Evolutionary conservation across 2,888 invertebrate genomes (phyloP).

Genomic region (Napeogenes sylphis): DNA sequence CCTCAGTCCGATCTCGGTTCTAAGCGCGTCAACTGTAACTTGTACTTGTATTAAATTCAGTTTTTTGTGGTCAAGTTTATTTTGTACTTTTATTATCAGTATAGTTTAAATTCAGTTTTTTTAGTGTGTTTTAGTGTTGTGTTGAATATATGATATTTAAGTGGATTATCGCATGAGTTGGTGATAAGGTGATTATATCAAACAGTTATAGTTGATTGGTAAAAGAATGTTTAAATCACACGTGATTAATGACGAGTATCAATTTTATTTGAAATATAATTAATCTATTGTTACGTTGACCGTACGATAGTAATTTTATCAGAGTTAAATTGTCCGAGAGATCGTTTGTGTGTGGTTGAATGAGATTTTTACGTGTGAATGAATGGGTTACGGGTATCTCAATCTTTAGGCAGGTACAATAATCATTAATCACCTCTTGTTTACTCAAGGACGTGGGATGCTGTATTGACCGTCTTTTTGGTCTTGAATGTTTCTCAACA

Average conservation of each 20-base stretch:
- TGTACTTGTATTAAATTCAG: slow-evolving; percentile 13
- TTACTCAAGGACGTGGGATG: slow-evolving; percentile 53
- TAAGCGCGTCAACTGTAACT: slow-evolving; percentile 25
- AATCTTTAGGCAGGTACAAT: slow-evolving; percentile 48
- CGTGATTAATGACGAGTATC: too few species aligned
- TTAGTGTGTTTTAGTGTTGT: slow-evolving; percentile 10
- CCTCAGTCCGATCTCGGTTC: slow-evolving; percentile 30
- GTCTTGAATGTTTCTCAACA: slow-evolving; percentile 10
- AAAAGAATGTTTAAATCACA: too few species aligned
- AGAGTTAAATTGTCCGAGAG: slow-evolving; percentile 44
- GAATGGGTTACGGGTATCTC: slow-evolving; percentile 46
- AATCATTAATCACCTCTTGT: slow-evolving; percentile 66
- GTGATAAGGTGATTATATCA: neutral
- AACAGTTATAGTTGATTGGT: slow-evolving; percentile 10
- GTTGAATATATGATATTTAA: slow-evolving; percentile 6
- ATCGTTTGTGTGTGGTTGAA: slow-evolving; percentile 38
- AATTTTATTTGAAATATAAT: slow-evolving; percentile 50
- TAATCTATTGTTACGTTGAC: slow-evolving; percentile 61
- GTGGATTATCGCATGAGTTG: slow-evolving; percentile 3
- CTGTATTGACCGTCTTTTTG: slow-evolving; percentile 31
- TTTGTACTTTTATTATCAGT: too few species aligned
- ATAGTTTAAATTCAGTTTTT: too few species aligned
- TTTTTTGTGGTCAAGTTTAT: neutral
- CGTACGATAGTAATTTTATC: slow-evolving; percentile 48
- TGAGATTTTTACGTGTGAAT: slow-evolving; percentile 48